Evolutionary conservation across 2,888 invertebrate genomes (phyloP), one percentile per base, ranked within the genome.

Genomic region (Hyposoter dolosus): DNA sequence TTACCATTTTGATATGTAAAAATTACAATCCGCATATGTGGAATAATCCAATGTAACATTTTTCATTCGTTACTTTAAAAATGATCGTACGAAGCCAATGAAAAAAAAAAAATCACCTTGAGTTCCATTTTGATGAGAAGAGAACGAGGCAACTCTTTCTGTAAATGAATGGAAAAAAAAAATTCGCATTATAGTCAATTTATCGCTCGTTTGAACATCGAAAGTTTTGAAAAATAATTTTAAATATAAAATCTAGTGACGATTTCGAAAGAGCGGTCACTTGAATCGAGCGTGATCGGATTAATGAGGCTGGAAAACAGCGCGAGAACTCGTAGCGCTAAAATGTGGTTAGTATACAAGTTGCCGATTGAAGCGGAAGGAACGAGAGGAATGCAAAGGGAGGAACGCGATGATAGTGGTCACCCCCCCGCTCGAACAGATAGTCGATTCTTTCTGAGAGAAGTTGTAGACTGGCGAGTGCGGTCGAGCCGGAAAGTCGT

Each of bases 361-460:
- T 91, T 90, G 90, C 88, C 90, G 91, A 92, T 91, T 88, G 91
- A 91, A 90, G 91, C 90, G 90, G 85, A 85, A 43, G 82, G 76
- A 80, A 84, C 80, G 83, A 68, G 66, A 85, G 91, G 92, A 92
- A 92, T 92, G 92, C 91, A 92, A 92, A 92, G 92, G 92, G 90
- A 92, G 92, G 91, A 92, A 90, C 89, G 91, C 89, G 85, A 82
- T 83, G 90, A 91, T 91, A 91, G 91, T 85, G 89, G 79, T 89
- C 89, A 90, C 89, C 90, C 90, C 90, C 91, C 89, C 89, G 75
- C 82, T 79, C 83, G 81, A 80, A 87, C 85, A 83, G 87, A 86
- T 83, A 87, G 85, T 78, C 82, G 80, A 80, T 81, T 86, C 81
- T 83, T 81, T 69, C 83, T 53, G 47, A 23, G 75, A 76, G 80